Base-by-base conservation (phyloP, 1,140 invertebrate genomes). In the Stegodyphus dumicola region DNA sequence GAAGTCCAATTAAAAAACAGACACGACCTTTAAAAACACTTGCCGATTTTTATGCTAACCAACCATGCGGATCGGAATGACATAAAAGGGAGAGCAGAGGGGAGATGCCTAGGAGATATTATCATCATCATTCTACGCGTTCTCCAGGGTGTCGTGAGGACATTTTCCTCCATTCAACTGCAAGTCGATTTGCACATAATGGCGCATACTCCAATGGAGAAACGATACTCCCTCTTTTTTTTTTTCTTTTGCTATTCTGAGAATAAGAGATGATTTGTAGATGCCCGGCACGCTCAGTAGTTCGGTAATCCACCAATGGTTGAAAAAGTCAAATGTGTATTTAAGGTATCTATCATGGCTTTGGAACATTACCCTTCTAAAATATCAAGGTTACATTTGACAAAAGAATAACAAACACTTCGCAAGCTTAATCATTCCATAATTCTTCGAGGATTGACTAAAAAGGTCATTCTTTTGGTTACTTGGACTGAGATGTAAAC, bases 151-250 rank as follows among this genome's bases (percentile, higher is more conserved):
- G 70, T 73, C 70, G 79, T 73, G 73, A 73, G 56, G 15, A 11
- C 15, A 10, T 7, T 73, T 81, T 75, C 70, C 74, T 60, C 7
- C 52, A n/a, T 69, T n/a, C 17, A 33, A 17, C 66, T 69, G 17
- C 15, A 69, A 69, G 66, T 69, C 51, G 60, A 83, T 83, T 83
- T 83, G 80, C 80, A 83, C 80, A 83, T 83, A 83, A 83, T 83
- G 80, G 78, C 51, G 17, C 17, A 7, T 70, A 53, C 10, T 11
- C n/a, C 48, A 69, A 15, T 7, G 64, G 10, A 33, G 48, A 60
- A 13, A 6, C 11, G 5, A 52, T 67, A 52, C 52, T 78, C 65
- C 67, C n/a, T 11, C 15, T 49, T 18, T 13, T 79, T 56, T 70
- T 70, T 78, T 13, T 79, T 56, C 54, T 70, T 78, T 67, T 51